Conservation (phyloP, 2,797 vertebrate species). For the Spea hammondii region DNA sequence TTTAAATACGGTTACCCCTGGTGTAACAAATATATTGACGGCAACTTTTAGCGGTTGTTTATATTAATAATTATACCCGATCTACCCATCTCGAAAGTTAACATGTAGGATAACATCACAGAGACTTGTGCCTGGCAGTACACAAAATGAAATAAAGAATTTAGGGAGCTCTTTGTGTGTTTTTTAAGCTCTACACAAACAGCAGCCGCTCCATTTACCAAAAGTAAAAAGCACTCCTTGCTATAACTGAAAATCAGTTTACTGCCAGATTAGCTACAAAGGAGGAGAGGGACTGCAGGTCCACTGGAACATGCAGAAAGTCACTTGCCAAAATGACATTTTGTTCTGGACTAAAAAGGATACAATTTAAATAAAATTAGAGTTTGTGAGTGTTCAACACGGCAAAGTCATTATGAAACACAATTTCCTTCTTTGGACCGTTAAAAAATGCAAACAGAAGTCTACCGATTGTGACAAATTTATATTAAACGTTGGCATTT, state of each 20-base stretch:
- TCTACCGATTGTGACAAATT: no score
- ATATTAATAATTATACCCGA: conserved; percentile 12
- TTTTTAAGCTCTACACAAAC: conserved; percentile 21
- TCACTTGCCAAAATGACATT: conserved; percentile 15
- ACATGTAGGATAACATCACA: conserved; percentile 7
- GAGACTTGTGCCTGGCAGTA: conserved; percentile 9
- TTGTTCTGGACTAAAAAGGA: background rate
- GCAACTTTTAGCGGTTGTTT: background rate
- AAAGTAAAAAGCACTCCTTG: conserved; percentile 22
- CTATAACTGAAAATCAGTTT: conserved; percentile 7
- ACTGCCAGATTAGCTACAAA: conserved; percentile 27
- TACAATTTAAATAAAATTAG: background rate
- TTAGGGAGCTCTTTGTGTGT: background rate
- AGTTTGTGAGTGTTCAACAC: no score
- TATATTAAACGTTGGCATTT: background rate
- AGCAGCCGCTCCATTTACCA: conserved; percentile 28
- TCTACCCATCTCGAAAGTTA: conserved; percentile 6
- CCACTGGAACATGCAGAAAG: conserved; percentile 10
- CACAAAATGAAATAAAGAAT: conserved; percentile 5
- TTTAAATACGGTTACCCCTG: no score
- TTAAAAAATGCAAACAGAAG: no score
- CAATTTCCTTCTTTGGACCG: no score
- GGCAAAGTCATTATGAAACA: no score
- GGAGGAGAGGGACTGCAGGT: conserved; percentile 13
- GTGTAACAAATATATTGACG: no score